These are phyloP conservation scores for Mantis religiosa DNA, from an alignment of 2,888 invertebrate genomes.

Conservation along the genomic window DNA sequence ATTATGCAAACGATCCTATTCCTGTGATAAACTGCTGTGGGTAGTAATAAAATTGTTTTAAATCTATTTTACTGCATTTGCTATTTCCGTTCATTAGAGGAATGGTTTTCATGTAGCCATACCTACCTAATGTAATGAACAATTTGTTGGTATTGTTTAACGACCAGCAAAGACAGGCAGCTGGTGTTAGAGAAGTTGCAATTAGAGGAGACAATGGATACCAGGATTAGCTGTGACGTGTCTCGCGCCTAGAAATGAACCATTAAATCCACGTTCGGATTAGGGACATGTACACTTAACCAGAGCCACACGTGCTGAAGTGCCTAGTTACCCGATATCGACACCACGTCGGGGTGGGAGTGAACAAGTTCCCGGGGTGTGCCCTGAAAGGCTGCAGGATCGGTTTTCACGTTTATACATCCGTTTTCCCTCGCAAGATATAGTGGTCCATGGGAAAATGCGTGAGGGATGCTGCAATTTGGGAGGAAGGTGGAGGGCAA, in stretches of 20 bases:
- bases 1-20: too few species aligned
- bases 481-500: constrained; percentile 1
- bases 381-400: neutral
- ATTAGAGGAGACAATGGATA: neutral
- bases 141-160: too few species aligned
- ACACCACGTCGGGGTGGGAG: neutral
- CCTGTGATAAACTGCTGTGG: too few species aligned
- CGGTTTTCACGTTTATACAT: neutral
- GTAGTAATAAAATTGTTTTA: too few species aligned
- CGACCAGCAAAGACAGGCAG: too few species aligned
- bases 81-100: too few species aligned
- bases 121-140: too few species aligned
- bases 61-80: too few species aligned
- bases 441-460: constrained; percentile 17
- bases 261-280: neutral
- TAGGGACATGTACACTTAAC: neutral
- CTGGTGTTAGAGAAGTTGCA: neutral
- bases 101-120: too few species aligned
- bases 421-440: neutral
- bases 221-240: neutral
- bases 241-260: neutral
- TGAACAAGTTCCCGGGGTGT: neutral
- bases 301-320: neutral
- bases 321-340: neutral
- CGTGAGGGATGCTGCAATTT: neutral